Evolutionary conservation across 23 tunicate genomes (phyloP).

Genomic region (Clavelina lepadiformis): DNA sequence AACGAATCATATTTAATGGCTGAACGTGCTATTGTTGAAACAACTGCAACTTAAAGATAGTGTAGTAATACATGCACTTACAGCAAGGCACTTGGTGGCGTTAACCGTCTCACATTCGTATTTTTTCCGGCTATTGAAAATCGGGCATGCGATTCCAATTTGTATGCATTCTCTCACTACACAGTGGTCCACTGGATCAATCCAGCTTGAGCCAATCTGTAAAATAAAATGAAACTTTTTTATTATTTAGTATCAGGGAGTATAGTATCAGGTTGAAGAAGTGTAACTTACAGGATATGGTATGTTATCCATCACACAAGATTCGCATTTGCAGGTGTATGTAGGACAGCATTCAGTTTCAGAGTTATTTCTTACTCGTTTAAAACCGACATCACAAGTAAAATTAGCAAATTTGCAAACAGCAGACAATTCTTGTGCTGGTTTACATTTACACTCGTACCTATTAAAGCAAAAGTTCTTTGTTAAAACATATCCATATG

Average conservation of each 20-base stretch:
- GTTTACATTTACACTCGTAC: conserved; percentile 10
- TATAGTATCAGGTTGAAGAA: background rate
- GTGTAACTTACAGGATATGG: conserved; percentile 15
- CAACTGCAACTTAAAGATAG: too few species aligned
- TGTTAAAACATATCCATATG: background rate
- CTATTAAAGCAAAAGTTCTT: background rate
- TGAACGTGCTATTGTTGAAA: too few species aligned
- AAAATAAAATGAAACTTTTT: background rate
- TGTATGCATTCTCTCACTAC: background rate
- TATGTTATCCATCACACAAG: conserved; percentile 3
- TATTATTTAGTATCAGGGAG: background rate
- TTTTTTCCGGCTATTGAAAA: background rate
- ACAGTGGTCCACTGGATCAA: conserved; percentile 5
- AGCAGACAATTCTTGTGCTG: background rate
- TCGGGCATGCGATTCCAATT: background rate
- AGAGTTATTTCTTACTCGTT: conserved; percentile 4
- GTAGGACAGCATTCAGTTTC: conserved; percentile 7
- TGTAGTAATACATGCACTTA: background rate
- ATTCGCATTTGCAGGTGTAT: conserved; percentile 4
- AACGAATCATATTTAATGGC: too few species aligned
- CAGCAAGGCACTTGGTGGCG: conserved; percentile 6
- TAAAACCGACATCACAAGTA: conserved; percentile 6
- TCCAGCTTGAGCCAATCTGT: conserved; percentile 24
- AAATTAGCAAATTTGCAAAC: conserved; percentile 3
- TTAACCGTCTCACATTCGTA: conserved; percentile 14